Evolutionary conservation across 1,140 invertebrate genomes (phyloP), one percentile per base, ranked within the genome.

Genomic region (Oscheius sp.): DNA sequence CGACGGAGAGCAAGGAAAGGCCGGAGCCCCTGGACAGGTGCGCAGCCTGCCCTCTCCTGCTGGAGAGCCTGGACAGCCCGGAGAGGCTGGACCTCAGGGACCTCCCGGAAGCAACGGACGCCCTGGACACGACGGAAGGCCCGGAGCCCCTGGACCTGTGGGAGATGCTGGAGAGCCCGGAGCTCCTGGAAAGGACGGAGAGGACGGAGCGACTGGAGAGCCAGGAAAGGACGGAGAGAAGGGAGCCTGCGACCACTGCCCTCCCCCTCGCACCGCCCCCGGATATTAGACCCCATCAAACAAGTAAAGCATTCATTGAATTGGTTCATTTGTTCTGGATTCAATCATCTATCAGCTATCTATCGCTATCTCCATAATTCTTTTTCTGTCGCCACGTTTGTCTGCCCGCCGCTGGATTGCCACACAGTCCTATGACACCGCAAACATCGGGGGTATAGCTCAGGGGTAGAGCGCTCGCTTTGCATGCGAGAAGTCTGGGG

Each of bases 401-500:
- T n/a, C n/a, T n/a, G n/a, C n/a, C n/a, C n/a, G n/a, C n/a, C n/a
- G n/a, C n/a, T n/a, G n/a, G n/a, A n/a, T n/a, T n/a, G n/a, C n/a
- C n/a, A n/a, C n/a, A n/a, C n/a, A n/a, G n/a, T n/a, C n/a, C n/a
- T n/a, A n/a, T n/a, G n/a, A n/a, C n/a, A n/a, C n/a, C n/a, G n/a
- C n/a, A n/a, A n/a, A n/a, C n/a, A n/a, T n/a, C 52, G 75, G 78
- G 78, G 52, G 58, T 78, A 64, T 79, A 80, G 70, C 79, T 80
- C 79, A 80, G 80, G 36, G 80, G 79, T 82, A 80, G 79, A 80
- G 79, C 71, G 79, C 80, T 77, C 79, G 79, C 79, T 80, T 80
- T 80, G 79, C 79, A 80, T 80, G 79, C 79, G 79, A 77, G 80
- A 80, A 78, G 80, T 78, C 79, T 52, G 76, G 79, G 80, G 79